phyloP scores from a whole-genome alignment of 2,888 invertebrate genomes.

The Drosophila kambysellisi region DNA sequence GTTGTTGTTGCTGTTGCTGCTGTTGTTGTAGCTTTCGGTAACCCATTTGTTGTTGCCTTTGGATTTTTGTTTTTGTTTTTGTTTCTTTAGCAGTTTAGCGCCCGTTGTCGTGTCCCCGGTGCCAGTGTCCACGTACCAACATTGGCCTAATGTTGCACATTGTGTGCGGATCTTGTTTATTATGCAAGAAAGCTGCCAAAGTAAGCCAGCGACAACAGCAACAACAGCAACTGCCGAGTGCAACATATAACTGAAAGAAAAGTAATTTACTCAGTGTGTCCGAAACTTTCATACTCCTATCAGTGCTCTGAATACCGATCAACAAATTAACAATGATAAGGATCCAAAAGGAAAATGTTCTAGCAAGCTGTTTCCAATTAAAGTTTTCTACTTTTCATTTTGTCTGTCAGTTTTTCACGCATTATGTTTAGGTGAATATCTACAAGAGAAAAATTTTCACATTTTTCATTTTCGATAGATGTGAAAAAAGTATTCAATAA shows the following conservation, averaged over 20 bases:
- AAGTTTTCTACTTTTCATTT: background rate
- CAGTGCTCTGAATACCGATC: conserved; percentile 2
- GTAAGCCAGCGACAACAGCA: conserved; percentile 54
- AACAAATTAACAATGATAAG: background rate
- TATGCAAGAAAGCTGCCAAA: conserved; percentile 81
- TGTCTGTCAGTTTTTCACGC: background rate
- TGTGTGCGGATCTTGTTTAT: conserved; percentile 81
- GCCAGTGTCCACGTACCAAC: conserved; percentile 77
- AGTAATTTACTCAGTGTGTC: conserved; percentile 7
- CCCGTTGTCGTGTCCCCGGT: conserved; percentile 71
- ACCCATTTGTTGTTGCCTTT: conserved; percentile 29
- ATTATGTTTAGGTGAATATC: no score
- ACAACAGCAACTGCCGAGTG: conserved; percentile 19
- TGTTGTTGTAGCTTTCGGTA: conserved; percentile 29
- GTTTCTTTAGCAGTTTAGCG: conserved; percentile 70
- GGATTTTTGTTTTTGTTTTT: conserved; percentile 39
- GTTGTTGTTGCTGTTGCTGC: conserved; percentile 15
- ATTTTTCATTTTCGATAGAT: background rate
- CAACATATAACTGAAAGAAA: conserved; percentile 27
- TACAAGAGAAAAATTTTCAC: no score
- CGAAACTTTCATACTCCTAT: conserved; percentile 8
- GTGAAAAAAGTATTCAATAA: background rate
- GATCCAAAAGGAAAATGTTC: background rate
- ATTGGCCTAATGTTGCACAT: conserved; percentile 80
- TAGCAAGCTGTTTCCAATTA: background rate